phyloP scores from a whole-genome alignment of 2,797 vertebrate genomes.

The Streptopelia turtur region DNA sequence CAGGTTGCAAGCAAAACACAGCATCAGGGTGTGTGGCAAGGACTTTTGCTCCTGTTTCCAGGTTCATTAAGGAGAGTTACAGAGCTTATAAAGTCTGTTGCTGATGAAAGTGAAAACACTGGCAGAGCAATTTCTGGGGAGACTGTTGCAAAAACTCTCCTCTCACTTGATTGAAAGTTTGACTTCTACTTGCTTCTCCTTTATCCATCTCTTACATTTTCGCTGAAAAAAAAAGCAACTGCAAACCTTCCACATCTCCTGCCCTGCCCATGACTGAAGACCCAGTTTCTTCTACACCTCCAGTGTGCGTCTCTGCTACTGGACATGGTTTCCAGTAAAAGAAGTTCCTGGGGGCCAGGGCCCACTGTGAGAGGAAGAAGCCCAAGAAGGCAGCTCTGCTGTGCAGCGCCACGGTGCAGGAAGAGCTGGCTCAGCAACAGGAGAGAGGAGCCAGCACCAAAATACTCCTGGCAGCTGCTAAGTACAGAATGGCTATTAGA shows the following conservation, averaged over 20 bases:
- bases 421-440: not conserved
- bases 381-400: not conserved
- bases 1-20: not conserved
- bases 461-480: not conserved
- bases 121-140: not conserved
- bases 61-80: not conserved
- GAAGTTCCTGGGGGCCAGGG: not conserved
- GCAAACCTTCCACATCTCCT: not conserved
- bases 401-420: accelerated
- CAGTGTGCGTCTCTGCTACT: not conserved
- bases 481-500: not conserved
- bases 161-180: not conserved
- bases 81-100: accelerated
- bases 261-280: not conserved
- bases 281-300: not conserved
- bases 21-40: no score
- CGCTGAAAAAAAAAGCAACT: not conserved
- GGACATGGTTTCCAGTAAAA: not conserved
- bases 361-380: not conserved
- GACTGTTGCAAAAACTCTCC: not conserved
- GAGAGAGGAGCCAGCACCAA: not conserved
- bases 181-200: not conserved
- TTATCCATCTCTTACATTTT: not conserved
- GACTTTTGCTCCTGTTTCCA: not conserved
- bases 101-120: not conserved